Evolutionary conservation across 2,888 invertebrate species (phyloP).

Genomic region (Rotaria socialis): DNA sequence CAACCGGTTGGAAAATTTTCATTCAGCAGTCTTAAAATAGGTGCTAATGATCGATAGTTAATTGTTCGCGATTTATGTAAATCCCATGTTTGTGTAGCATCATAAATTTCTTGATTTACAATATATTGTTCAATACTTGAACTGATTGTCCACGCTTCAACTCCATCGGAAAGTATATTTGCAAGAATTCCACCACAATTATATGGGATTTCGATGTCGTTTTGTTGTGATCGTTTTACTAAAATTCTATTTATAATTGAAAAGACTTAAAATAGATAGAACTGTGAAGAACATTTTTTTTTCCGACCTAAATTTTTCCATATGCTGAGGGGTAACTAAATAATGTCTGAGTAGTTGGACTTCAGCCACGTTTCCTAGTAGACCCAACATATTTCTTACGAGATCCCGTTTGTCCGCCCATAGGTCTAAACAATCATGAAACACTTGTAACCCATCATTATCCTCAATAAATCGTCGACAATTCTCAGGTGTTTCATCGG

Average conservation of each 20-base stretch:
- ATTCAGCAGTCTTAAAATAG: conserved; percentile 77
- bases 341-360: conserved; percentile 74
- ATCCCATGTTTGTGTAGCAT: conserved; percentile 82
- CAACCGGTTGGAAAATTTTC: conserved; percentile 77
- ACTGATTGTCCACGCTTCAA: conserved; percentile 73
- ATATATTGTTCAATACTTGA: conserved; percentile 64
- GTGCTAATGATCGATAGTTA: conserved; percentile 91
- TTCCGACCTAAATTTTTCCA: conserved; percentile 70
- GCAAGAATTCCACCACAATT: conserved; percentile 91
- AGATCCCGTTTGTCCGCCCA: conserved; percentile 84
- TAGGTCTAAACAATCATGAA: conserved; percentile 78
- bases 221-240: conserved; percentile 62
- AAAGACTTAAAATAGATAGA: background rate
- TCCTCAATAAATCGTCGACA: conserved; percentile 82
- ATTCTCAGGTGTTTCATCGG: conserved; percentile 88
- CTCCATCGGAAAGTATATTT: conserved; percentile 88
- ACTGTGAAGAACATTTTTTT: background rate
- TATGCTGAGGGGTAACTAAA: conserved; percentile 78
- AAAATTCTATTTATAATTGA: conserved; percentile 30
- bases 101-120: conserved; percentile 70
- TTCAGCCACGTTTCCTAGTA: conserved; percentile 86
- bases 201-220: conserved; percentile 93
- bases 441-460: conserved; percentile 77
- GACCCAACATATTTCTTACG: conserved; percentile 93
- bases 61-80: conserved; percentile 81